These are phyloP conservation scores for Bombycilla garrulus DNA, from an alignment of 2,113 vertebrate genomes.

Conservation along the genomic window DNA sequence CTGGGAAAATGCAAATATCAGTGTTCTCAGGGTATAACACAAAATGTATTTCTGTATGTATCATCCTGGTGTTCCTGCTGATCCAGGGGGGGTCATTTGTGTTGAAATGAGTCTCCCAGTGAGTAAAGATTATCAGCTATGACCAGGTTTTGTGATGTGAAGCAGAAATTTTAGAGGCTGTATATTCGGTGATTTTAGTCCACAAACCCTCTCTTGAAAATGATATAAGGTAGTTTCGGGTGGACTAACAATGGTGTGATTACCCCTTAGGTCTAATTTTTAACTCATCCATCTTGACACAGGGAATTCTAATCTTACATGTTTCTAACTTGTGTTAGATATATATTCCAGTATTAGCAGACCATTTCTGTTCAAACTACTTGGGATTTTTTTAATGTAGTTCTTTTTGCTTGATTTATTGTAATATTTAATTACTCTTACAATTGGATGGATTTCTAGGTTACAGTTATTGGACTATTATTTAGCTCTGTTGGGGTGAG, in stretches of 20 bases:
- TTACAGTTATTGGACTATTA: not conserved
- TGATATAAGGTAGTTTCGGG: not conserved
- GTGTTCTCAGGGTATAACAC: not conserved
- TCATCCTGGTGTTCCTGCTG: not conserved
- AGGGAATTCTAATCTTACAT: not conserved
- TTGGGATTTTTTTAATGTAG: not conserved
- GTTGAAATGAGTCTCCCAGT: not conserved
- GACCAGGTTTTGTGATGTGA: not conserved
- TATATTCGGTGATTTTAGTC: not conserved
- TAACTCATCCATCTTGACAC: not conserved
- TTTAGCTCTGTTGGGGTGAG: not conserved
- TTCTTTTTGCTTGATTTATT: conserved; percentile 1
- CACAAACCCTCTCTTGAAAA: not conserved
- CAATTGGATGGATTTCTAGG: not conserved
- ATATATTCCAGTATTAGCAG: not conserved
- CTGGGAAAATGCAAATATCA: not conserved
- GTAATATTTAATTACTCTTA: conserved; percentile 1
- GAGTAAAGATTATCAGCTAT: not conserved
- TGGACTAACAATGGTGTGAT: not conserved
- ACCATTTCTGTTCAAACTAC: not conserved
- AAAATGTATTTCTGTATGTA: not conserved
- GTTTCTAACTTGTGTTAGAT: not conserved
- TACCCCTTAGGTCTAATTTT: not conserved
- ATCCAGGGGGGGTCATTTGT: not conserved
- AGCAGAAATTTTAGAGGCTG: not conserved